Conservation (phyloP, 2,888 invertebrate genomes). For the Halictus ligatus region DNA sequence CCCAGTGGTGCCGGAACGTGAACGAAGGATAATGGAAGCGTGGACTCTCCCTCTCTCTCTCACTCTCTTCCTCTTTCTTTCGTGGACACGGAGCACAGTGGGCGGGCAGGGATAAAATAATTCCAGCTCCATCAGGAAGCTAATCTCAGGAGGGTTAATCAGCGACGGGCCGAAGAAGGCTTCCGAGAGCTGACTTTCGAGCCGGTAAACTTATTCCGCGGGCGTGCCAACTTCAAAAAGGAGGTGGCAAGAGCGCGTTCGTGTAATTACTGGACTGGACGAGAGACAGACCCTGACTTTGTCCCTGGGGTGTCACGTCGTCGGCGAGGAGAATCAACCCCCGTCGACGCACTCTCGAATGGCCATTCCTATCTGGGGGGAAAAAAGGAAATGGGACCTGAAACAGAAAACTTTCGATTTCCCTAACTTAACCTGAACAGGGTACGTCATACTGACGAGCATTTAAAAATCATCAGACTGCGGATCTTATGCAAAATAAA, state of each 20-base stretch:
- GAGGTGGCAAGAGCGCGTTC: constrained; percentile 32
- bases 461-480: too few species aligned
- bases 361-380: not conserved
- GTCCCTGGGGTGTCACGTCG: not conserved
- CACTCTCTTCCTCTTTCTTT: too few species aligned
- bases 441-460: too few species aligned
- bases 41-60: not conserved
- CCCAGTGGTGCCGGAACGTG: constrained; percentile 7
- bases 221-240: constrained; percentile 70
- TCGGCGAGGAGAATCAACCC: not conserved
- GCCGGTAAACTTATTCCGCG: constrained; percentile 69
- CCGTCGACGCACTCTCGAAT: not conserved
- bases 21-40: constrained; percentile 50
- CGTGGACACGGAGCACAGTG: not conserved
- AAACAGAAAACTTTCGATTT: not conserved
- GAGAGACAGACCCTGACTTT: constrained; percentile 17
- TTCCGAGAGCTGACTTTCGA: constrained; percentile 59
- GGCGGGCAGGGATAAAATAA: constrained; percentile 65
- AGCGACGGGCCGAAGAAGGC: constrained; percentile 52
- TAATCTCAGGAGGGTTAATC: constrained; percentile 71
- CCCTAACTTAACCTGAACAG: not conserved
- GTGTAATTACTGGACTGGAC: constrained; percentile 66
- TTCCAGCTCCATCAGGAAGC: constrained; percentile 65
- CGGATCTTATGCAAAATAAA: too few species aligned
- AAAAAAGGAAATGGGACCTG: not conserved